Percentiles rank a stretch among this genome's conserved stretches.
Evolutionary conservation across 2,888 invertebrate species (phyloP).

Genomic region (Orthosia cruda): DNA sequence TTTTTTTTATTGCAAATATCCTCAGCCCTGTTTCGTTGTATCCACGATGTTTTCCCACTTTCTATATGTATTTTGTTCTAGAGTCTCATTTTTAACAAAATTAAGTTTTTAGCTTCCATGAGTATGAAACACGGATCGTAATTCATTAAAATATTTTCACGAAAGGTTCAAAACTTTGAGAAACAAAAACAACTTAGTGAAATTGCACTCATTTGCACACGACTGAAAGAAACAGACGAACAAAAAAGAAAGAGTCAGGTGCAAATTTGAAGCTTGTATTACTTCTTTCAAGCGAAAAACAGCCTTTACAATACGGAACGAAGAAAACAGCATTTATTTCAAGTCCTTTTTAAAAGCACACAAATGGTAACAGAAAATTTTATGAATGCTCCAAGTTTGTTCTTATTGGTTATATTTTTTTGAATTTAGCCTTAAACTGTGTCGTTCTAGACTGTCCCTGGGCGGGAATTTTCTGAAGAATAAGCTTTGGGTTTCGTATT

Average conservation of each 20-base stretch:
- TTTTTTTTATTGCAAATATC: no score
- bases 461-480: conserved; percentile 75
- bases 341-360: conserved; percentile 67
- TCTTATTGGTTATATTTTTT: conserved; percentile 72
- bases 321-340: conserved; percentile 68
- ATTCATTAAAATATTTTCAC: conserved; percentile 37
- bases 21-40: no score
- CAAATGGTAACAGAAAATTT: conserved; percentile 65
- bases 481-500: conserved; percentile 61
- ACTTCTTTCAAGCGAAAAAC: conserved; percentile 45
- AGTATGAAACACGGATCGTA: neutral
- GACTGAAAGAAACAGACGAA: conserved; percentile 13
- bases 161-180: conserved; percentile 18
- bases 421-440: conserved; percentile 72
- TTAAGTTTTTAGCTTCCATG: conserved; percentile 5
- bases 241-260: conserved; percentile 34
- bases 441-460: conserved; percentile 73
- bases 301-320: conserved; percentile 48
- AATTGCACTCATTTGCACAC: conserved; percentile 41
- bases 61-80: neutral
- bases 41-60: no score
- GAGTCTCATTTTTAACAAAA: neutral
- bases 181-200: conserved; percentile 44
- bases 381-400: conserved; percentile 64
- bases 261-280: conserved; percentile 48